These are phyloP conservation scores for Nasonia oneida DNA, from an alignment of 2,888 invertebrate genomes.

Conservation along the genomic window DNA sequence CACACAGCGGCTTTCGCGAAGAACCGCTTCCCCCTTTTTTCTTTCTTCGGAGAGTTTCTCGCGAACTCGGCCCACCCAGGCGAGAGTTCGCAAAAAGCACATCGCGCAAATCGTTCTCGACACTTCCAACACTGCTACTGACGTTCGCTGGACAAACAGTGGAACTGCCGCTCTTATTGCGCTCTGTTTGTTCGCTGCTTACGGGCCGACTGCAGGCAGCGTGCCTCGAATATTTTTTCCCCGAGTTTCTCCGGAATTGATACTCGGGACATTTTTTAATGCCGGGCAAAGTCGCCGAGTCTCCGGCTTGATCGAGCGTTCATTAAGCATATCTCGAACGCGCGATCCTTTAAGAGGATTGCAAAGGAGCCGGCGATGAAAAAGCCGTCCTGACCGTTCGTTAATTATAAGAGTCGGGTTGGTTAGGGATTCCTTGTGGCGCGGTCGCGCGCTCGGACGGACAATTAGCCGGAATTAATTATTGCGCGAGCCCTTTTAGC, in stretches of 20 bases:
- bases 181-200: too few relatives aligned
- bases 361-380: conserved; percentile 25
- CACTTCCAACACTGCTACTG: conserved; percentile 14
- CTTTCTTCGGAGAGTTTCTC: background rate
- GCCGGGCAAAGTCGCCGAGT: background rate
- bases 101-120: conserved; percentile 34
- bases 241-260: background rate
- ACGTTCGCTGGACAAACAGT: background rate
- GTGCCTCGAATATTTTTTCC: background rate
- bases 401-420: conserved; percentile 61
- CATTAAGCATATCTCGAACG: conserved; percentile 30
- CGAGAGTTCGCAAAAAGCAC: conserved; percentile 24
- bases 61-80: background rate
- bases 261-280: background rate
- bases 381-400: conserved; percentile 15
- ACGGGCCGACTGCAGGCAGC: too few relatives aligned
- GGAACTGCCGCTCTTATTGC: too few relatives aligned
- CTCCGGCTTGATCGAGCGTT: conserved; percentile 5
- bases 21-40: background rate
- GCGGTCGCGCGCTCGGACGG: conserved; percentile 33
- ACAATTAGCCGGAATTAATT: conserved; percentile 70
- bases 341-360: conserved; percentile 59
- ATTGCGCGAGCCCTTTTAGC: conserved; percentile 60
- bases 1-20: background rate
- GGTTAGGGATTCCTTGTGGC: conserved; percentile 65